Conservation (phyloP, 1,140 invertebrate genomes). For the Charaxes varanes region DNA sequence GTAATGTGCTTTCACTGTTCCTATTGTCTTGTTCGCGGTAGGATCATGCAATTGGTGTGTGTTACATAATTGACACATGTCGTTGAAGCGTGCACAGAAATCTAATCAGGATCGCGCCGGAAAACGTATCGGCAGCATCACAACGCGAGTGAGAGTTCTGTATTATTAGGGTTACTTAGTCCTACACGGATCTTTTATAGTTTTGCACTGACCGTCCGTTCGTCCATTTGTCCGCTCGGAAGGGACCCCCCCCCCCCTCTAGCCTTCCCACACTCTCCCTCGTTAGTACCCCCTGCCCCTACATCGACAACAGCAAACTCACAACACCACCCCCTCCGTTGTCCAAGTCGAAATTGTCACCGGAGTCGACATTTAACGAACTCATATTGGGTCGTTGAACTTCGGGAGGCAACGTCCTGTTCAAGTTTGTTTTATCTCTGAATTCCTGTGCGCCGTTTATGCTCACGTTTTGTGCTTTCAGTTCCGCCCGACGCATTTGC, state of each 20-base stretch:
- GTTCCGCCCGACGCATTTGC: slow-evolving; percentile 64
- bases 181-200: too few species aligned
- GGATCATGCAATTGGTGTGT: slow-evolving; percentile 55
- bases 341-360: slow-evolving; percentile 47
- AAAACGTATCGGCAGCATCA: slow-evolving; percentile 66
- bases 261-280: too few species aligned
- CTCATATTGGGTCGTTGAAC: slow-evolving; percentile 46
- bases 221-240: too few species aligned
- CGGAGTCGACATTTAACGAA: slow-evolving; percentile 46
- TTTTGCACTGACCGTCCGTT: too few species aligned
- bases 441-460: slow-evolving; percentile 25
- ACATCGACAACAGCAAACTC: too few species aligned
- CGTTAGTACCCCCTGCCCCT: too few species aligned
- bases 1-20: slow-evolving; percentile 15
- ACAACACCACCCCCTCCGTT: too few species aligned
- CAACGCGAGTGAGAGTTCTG: slow-evolving; percentile 56
- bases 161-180: too few species aligned
- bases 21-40: slow-evolving; percentile 14
- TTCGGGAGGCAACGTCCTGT: slow-evolving; percentile 52
- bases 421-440: slow-evolving; percentile 33
- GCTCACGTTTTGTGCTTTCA: slow-evolving; percentile 48
- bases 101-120: slow-evolving; percentile 49
- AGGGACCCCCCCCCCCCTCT: too few species aligned
- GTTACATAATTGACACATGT: slow-evolving; percentile 49
- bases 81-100: slow-evolving; percentile 28